Base-by-base conservation (phyloP, 2,888 invertebrate genomes). In the Drosophila subsilvestris region DNA sequence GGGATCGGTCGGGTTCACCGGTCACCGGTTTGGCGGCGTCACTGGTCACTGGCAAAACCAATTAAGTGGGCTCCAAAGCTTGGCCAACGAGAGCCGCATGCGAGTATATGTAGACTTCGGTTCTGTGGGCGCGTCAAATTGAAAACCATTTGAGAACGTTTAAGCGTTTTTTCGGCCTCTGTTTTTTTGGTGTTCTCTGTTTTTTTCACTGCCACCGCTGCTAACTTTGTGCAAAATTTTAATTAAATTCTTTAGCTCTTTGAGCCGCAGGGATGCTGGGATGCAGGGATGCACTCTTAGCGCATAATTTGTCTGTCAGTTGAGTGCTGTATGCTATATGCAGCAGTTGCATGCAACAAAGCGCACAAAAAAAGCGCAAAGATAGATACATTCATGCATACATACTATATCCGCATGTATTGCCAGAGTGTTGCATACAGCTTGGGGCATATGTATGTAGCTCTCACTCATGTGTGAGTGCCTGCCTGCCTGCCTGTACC, bases 191-290 rank as follows among this genome's bases (percentile, higher is more conserved):
- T 43, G 45, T 55, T 59, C 69, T 55, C 45, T 71, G 58, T 53
- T 45, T 72, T 62, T 65, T 59, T 42, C 43, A 18, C 37, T 47
- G 43, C 37, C 44, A 14, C 22, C 37, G 18, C 27, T 50, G 29
- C 53, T 75, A 60, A 63, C 48, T 76, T 56, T 71, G 66, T 43
- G 51, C 45, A 53, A 73, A 72, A 80, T 86, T 85, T 85, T 88
- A 85, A 88, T 88, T 86, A 85, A 85, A 85, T 79, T 85, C 76
- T 67, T 81, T 47, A 66, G 82, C 71, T 74, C 70, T 88, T 86
- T 74, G 76, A 75, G 84, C 73, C 73, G 74, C 79, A 81, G 76
- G 62, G 81, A 63, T 14, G 17, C 27, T 43, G 14, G 6, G 7
- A 32, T 4, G 70, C 79, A 78, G 74, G 60, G 76, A 63, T 65